Conservation (phyloP, 2,797 vertebrate genomes). For the Taenioides sp. region DNA sequence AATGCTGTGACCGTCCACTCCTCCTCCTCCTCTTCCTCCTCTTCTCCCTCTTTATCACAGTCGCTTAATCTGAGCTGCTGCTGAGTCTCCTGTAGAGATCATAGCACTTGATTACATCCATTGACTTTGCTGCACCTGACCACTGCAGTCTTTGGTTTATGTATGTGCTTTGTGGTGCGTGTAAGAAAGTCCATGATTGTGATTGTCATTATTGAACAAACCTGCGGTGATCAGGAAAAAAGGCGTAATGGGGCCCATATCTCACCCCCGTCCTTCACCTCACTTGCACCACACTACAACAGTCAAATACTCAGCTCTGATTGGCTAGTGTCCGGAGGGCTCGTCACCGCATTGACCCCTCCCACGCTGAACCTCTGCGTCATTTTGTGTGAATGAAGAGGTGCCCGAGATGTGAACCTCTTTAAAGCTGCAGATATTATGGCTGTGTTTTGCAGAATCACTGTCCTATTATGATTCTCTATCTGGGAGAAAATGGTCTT, state of each 20-base stretch:
- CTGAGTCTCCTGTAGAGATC: constrained; percentile 8
- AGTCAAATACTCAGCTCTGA: constrained; percentile 38
- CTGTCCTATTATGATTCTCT: too few species aligned
- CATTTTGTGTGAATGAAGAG: constrained; percentile 61
- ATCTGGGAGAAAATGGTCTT: too few species aligned
- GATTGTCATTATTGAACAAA: constrained; percentile 15
- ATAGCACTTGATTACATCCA: constrained; percentile 24
- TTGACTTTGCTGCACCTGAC: constrained; percentile 8
- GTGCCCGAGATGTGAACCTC: neutral
- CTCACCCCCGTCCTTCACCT: constrained; percentile 56
- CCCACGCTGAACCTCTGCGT: constrained; percentile 55
- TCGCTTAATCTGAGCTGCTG: constrained; percentile 23
- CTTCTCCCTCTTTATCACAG: constrained; percentile 8
- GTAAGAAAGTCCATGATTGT: neutral
- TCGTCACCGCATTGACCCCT: constrained; percentile 46
- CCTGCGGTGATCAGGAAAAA: constrained; percentile 2
- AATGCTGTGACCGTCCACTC: constrained; percentile 4
- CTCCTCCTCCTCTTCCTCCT: constrained; percentile 11
- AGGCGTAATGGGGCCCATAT: constrained; percentile 15
- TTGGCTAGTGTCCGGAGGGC: constrained; percentile 61
- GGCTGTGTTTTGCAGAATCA: neutral
- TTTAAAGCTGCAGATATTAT: neutral
- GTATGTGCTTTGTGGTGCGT: neutral
- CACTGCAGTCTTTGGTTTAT: constrained; percentile 28
- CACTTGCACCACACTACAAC: constrained; percentile 21